phyloP scores from a whole-genome alignment of 2,888 invertebrate species.

The Pterobdella sp. region DNA sequence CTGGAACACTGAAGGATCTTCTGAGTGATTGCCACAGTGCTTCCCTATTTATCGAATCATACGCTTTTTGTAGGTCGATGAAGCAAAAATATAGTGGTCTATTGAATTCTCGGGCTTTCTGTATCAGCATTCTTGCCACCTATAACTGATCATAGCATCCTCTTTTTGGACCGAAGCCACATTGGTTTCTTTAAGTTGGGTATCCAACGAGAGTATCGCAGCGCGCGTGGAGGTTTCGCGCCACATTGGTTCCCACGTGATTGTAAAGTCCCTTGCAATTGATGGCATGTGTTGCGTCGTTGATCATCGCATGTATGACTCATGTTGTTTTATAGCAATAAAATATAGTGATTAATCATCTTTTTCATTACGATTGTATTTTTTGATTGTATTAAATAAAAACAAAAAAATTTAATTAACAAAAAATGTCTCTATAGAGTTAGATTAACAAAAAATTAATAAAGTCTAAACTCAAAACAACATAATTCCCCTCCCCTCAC shows the following conservation, averaged over 20 bases:
- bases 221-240: conserved; percentile 72
- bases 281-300: background rate
- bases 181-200: conserved; percentile 69
- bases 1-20: too few relatives aligned
- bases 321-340: too few relatives aligned
- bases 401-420: background rate
- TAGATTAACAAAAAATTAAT: background rate
- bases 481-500: background rate
- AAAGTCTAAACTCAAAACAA: background rate
- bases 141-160: conserved; percentile 81
- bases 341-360: background rate
- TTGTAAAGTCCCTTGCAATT: conserved; percentile 59
- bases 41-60: too few relatives aligned
- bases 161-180: conserved; percentile 79
- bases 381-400: background rate
- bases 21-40: too few relatives aligned
- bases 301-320: background rate
- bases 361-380: background rate
- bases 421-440: background rate
- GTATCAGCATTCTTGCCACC: conserved; percentile 84
- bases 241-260: conserved; percentile 79
- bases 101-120: too few relatives aligned
- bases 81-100: too few relatives aligned
- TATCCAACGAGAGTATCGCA: conserved; percentile 42
- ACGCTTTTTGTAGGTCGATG: too few relatives aligned